A percentile compares a stretch with the other conserved stretches of the same genome.
Evolutionary conservation across 2,797 vertebrate species (phyloP).

Genomic region (Ispidina picta): DNA sequence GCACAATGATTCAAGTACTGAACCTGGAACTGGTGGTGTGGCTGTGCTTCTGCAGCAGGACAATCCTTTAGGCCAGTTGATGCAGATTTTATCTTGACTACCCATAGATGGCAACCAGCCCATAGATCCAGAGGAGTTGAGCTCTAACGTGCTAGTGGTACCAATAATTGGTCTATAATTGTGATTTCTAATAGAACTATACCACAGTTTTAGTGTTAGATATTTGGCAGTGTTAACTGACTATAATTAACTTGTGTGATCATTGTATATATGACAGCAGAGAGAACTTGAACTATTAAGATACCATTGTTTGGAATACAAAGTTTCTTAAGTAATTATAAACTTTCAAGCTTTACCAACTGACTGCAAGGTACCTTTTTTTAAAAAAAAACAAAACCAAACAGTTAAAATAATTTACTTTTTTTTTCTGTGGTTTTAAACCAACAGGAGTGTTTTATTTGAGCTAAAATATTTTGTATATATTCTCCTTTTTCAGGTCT

Average conservation of each 20-base stretch:
- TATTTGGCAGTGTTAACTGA: neutral
- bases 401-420: neutral
- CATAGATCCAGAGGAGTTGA: neutral
- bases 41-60: neutral
- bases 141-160: neutral
- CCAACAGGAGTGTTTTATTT: neutral
- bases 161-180: neutral
- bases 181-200: neutral
- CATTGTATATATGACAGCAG: neutral
- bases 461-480: neutral
- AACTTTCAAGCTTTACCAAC: conserved; percentile 18
- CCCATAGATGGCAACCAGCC: neutral
- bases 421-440: conserved; percentile 23
- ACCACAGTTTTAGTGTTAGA: neutral
- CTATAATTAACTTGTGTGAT: neutral
- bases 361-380: conserved; percentile 23
- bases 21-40: neutral
- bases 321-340: conserved; percentile 48
- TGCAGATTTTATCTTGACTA: neutral
- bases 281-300: conserved; percentile 9
- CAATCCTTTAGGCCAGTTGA: neutral
- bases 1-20: neutral
- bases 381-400: neutral
- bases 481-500: neutral
- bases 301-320: conserved; percentile 39